Evolutionary conservation across 2,888 invertebrate genomes (phyloP).

Genomic region (Drosophila neotestacea): DNA sequence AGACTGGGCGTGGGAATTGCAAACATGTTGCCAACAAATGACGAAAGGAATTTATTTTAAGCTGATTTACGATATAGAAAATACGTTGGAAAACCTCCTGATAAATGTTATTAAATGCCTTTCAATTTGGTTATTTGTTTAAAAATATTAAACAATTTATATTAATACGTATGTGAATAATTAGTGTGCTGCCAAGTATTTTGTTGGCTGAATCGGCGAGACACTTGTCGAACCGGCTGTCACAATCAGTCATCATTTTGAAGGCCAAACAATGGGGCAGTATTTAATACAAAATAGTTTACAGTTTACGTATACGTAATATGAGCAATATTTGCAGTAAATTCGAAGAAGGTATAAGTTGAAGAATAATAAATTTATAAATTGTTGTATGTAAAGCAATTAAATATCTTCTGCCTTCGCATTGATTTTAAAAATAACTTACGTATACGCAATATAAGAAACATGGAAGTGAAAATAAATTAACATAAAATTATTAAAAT

Average conservation of each 20-base stretch:
- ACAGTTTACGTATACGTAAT: slow-evolving; percentile 43
- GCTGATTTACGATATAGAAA: slow-evolving; percentile 29
- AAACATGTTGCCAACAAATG: slow-evolving; percentile 68
- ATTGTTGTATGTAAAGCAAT: neutral
- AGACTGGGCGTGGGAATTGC: slow-evolving; percentile 69
- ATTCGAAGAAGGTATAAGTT: neutral
- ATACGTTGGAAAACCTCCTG: slow-evolving; percentile 19
- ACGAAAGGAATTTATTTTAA: slow-evolving; percentile 72
- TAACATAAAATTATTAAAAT: neutral
- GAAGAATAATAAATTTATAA: neutral
- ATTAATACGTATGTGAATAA: slow-evolving; percentile 51
- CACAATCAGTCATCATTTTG: slow-evolving; percentile 66
- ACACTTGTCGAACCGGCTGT: slow-evolving; percentile 73
- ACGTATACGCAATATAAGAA: neutral
- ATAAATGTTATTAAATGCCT: slow-evolving; percentile 33
- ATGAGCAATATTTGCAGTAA: slow-evolving; percentile 4
- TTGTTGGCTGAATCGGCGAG: slow-evolving; percentile 21
- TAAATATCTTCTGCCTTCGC: neutral
- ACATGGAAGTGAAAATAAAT: neutral
- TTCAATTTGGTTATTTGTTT: slow-evolving; percentile 32
- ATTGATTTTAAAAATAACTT: neutral
- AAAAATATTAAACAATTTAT: slow-evolving; percentile 52
- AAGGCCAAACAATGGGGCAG: slow-evolving; percentile 68
- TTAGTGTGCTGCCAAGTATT: slow-evolving; percentile 40
- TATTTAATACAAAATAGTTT: slow-evolving; percentile 26